These are phyloP conservation scores for Lasioglossum vierecki DNA, from an alignment of 2,888 invertebrate species.

Conservation along the genomic window DNA sequence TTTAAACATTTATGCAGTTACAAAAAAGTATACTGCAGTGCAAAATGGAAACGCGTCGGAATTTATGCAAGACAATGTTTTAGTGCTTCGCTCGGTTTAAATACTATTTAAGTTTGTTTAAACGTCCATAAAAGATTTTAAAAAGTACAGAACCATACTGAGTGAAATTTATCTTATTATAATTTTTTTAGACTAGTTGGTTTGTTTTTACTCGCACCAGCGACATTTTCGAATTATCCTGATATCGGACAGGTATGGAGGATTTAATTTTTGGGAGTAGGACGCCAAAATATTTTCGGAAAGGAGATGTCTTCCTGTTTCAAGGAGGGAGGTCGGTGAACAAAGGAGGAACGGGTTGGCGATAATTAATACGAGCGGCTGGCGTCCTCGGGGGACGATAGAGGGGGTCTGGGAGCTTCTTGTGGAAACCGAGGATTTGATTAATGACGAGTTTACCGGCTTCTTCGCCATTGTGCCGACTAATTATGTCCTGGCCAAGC, in stretches of 20 bases:
- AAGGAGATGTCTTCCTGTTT: neutral
- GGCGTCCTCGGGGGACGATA: constrained; percentile 22
- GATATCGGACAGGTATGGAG: neutral
- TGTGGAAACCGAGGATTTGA: constrained; percentile 71
- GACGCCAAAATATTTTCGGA: neutral
- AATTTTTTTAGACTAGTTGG: neutral
- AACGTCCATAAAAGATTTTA: no score
- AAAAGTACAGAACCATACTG: no score
- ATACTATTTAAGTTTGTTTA: no score
- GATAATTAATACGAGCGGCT: constrained; percentile 61
- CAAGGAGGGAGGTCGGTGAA: neutral
- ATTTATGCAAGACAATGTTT: neutral
- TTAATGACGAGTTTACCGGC: constrained; percentile 76
- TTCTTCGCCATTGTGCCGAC: constrained; percentile 72
- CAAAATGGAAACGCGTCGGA: neutral
- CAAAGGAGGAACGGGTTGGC: constrained; percentile 19
- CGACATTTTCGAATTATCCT: neutral
- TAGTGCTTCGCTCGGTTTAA: no score
- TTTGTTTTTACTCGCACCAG: neutral
- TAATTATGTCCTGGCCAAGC: constrained; percentile 70
- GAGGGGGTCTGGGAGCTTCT: constrained; percentile 54
- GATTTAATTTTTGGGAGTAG: neutral
- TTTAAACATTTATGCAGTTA: neutral
- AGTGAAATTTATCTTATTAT: neutral
- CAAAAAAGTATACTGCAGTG: neutral